Evolutionary conservation across 1,140 invertebrate species (phyloP), one percentile per base, ranked within the genome.

Genomic region (Panulirus ornatus): DNA sequence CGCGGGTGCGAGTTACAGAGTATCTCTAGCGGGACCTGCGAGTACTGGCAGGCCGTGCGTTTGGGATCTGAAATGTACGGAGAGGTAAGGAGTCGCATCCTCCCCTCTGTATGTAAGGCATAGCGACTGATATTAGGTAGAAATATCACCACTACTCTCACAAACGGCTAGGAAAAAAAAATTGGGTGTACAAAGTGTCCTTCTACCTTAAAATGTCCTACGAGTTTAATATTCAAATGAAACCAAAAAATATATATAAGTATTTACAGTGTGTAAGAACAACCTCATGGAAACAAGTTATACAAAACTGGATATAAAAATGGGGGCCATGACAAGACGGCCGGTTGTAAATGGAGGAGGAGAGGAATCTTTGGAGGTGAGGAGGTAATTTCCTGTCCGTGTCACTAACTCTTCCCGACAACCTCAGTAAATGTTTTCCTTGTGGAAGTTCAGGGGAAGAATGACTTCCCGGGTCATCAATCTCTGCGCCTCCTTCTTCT

Each of bases 401-500:
- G 58, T 84, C 63, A 70, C 36, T 70, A 36, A 40, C 38, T 30
- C 58, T 42, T 84, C n/a, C 38, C 71, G 36, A n/a, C 70, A 58
- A 42, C 66, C 44, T 88, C 78, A 88, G 86, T 88, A 88, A 51
- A 88, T 83, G 79, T 89, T 88, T 47, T 79, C 79, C 81, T 89
- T 89, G 66, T 89, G 88, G 81, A 89, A 89, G 88, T 89, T 89
- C 47, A 92, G 82, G 36, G 88, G 91, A 36, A 92, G 84, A 58
- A 92, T 86, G n/a, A 92, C 91, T 44, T 92, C 91, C 38, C 84
- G 88, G 14, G 88, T 92, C 91, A 92, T 92, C 40, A 92, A 92
- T 88, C 76, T 76, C 91, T 88, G 71, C 36, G 54, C 91, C 75
- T 89, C 66, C 88, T 92, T 93, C 82, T 92, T 92, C 88, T 95